phyloP scores from a whole-genome alignment of 92 coral and sea anemone genomes.

The Porites divaricata region DNA sequence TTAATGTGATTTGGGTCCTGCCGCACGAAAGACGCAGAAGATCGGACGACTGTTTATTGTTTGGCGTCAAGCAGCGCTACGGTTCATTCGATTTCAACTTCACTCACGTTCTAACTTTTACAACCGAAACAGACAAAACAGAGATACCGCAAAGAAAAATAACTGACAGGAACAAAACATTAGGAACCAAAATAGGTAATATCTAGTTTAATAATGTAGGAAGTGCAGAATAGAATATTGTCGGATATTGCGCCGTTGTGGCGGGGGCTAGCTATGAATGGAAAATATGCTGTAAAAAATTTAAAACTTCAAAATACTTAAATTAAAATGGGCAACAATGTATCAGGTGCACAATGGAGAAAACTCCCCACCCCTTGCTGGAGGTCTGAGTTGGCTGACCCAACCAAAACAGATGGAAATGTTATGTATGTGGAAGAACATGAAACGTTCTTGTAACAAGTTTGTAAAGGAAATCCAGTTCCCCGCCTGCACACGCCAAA shows the following conservation, averaged over 20 bases:
- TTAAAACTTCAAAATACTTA: neutral
- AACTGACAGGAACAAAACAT: neutral
- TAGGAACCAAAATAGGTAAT: neutral
- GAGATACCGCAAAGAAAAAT: neutral
- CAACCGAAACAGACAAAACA: conserved; percentile 13
- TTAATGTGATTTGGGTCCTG: conserved; percentile 22
- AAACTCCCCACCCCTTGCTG: too few relatives aligned
- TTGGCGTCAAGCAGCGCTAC: neutral
- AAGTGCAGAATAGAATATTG: too few relatives aligned
- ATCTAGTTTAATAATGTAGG: neutral
- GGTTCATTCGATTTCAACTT: neutral
- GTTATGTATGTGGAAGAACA: neutral
- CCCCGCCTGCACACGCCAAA: neutral
- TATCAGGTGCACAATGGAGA: neutral
- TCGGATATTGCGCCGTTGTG: neutral
- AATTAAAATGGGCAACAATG: neutral
- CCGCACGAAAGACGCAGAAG: conserved; percentile 12
- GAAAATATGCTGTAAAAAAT: neutral
- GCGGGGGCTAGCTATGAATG: neutral
- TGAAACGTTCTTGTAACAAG: conserved; percentile 20
- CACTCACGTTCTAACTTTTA: conserved; percentile 17
- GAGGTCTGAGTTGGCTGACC: neutral
- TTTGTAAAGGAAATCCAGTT: neutral
- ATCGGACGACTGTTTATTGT: neutral
- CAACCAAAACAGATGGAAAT: neutral